Evolutionary conservation across 2,113 vertebrate species (phyloP).

Genomic region (Apus apus): DNA sequence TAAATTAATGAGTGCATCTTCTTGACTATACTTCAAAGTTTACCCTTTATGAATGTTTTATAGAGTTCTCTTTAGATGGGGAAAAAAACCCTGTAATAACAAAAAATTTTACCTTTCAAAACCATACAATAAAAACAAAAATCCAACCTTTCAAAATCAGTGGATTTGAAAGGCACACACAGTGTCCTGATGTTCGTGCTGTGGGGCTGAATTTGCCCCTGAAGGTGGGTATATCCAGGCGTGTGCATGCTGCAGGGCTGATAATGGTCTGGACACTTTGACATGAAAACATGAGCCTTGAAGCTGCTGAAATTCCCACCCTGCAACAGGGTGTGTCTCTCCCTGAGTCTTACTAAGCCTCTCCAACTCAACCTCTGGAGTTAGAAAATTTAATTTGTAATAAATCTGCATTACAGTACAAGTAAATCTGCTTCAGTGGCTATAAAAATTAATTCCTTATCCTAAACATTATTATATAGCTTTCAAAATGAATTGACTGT

Average conservation of each 20-base stretch:
- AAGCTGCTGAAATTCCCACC: neutral
- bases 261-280: neutral
- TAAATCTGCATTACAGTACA: slow-evolving; percentile 67
- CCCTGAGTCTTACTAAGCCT: neutral
- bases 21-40: slow-evolving; percentile 25
- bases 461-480: slow-evolving; percentile 72
- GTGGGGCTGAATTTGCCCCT: neutral
- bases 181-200: neutral
- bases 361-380: slow-evolving; percentile 29
- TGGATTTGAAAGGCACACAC: neutral
- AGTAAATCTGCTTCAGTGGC: slow-evolving; percentile 52
- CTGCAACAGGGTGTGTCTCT: neutral
- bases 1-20: slow-evolving; percentile 26
- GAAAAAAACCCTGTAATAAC: neutral
- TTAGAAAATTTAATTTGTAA: slow-evolving; percentile 56
- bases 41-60: slow-evolving; percentile 42
- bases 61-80: neutral
- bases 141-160: neutral
- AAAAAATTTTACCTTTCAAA: neutral
- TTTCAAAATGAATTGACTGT: slow-evolving; percentile 71
- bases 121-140: rapidly evolving
- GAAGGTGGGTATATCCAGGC: neutral
- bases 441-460: slow-evolving; percentile 76
- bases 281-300: neutral
- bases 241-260: rapidly evolving